Evolutionary conservation across 2,113 vertebrate genomes (phyloP), one percentile per base, ranked within the genome.

Genomic region (Falcunculus frontatus): DNA sequence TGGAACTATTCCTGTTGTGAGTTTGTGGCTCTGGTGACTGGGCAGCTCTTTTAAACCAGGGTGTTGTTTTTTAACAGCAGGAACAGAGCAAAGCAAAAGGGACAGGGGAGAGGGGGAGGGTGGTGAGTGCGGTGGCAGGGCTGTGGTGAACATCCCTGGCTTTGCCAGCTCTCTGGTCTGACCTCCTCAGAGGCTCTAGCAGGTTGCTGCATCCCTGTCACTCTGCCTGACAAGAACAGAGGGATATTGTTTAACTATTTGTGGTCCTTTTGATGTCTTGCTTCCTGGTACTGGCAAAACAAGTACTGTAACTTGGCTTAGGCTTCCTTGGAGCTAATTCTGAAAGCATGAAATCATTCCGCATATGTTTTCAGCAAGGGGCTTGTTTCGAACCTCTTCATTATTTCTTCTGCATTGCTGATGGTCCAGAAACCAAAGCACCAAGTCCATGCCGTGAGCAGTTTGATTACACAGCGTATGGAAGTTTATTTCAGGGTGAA

Each of bases 221-320:
- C 41, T 75, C 77, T 57, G 65, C 53, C 53, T 75, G 68, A 55
- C 80, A 78, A 47, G 63, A 81, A 32, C 53, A 41, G 19, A 81
- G 52, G 37, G 44, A n/a, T 77, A 21, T 62, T 63, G 57, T 81
- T 93, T 95, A 92, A 90, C 83, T 70, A 8, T 81, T 84, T 91
- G 91, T 88, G 87, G 82, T 87, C 74, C 74, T 83, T 95, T 72
- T 91, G 82, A 90, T 90, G 75, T 90, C 72, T 84, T 49, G 29
- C 20, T 86, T 94, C n/a, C 55, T 55, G 74, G 39, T 60, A 74
- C 63, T 52, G 35, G 72, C 67, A 65, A 88, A 91, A 74, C 84
- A 69, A 94, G 84, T 85, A 76, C 56, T 52, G 85, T 88, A 47
- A 74, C 59, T 74, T 78, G 68, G 42, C 56, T 73, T 69, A 11